Percentiles rank a stretch among this genome's conserved stretches.
Evolutionary conservation across 2,797 vertebrate genomes (phyloP).

Genomic region (Eupleurogrammus muticus): DNA sequence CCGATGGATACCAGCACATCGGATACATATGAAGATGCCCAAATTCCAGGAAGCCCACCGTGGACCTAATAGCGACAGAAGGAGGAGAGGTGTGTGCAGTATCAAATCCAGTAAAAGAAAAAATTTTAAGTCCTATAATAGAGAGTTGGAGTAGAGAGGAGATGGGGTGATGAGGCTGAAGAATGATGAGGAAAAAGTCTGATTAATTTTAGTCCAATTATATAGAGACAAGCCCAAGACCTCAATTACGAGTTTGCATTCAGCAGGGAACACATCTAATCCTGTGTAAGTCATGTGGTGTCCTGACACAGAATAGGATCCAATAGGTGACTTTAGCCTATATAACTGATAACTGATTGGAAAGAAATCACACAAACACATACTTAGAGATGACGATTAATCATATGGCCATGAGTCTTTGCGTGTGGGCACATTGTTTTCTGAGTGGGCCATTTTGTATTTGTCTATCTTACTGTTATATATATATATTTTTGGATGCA

Average conservation of each 20-base stretch:
- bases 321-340: slow-evolving; percentile 60
- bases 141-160: slow-evolving; percentile 2
- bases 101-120: neutral
- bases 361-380: slow-evolving; percentile 40
- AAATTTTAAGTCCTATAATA: neutral
- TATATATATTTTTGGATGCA: slow-evolving; percentile 27
- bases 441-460: slow-evolving; percentile 52
- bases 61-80: slow-evolving; percentile 84
- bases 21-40: slow-evolving; percentile 97
- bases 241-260: slow-evolving; percentile 68
- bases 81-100: neutral
- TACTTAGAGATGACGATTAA: slow-evolving; percentile 60
- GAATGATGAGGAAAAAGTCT: slow-evolving; percentile 27
- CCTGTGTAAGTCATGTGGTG: slow-evolving; percentile 52
- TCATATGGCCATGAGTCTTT: slow-evolving; percentile 62
- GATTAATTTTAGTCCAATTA: slow-evolving; percentile 65
- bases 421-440: slow-evolving; percentile 50
- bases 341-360: slow-evolving; percentile 51
- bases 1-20: slow-evolving; percentile 97
- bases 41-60: slow-evolving; percentile 99
- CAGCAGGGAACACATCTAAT: slow-evolving; percentile 67
- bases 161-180: slow-evolving; percentile 1
- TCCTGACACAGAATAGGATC: slow-evolving; percentile 63
- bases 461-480: slow-evolving; percentile 44
- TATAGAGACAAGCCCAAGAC: slow-evolving; percentile 56